Evolutionary conservation across 2,797 vertebrate species (phyloP), one percentile per base, ranked within the genome.

Genomic region (Brotula barbata): DNA sequence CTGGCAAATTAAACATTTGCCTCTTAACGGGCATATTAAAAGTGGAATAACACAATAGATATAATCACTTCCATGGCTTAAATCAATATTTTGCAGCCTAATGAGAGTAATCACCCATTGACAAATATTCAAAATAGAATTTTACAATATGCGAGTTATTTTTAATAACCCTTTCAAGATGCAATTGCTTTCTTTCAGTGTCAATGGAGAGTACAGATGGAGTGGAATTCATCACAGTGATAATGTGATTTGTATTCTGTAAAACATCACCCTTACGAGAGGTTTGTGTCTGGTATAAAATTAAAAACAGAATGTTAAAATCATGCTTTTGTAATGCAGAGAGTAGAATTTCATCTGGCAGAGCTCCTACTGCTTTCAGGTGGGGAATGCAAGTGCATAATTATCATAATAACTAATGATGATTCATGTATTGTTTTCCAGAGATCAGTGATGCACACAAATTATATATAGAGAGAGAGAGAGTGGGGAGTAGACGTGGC

Each of bases 391-490:
- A 72, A 58, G 50, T 71, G 66, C 44, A 51, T 77, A 79, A 88
- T 90, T 87, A 88, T 85, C 66, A 79, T 77, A 74, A 78, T 58
- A 71, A 75, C 77, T 90, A 90, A 91, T 81, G 85, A 89, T 89
- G 89, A 91, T 92, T 83, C 87, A 91, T 90, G 73, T 64, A 74
- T 75, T 89, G 79, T 87, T 90, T 87, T 83, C 47, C 44, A 65
- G 73, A 64, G 81, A 73, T 78, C 82, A 66, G 67, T 62, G 77
- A 81, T 72, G 84, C 86, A 76, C 76, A 85, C 51, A 87, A 64
- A 85, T 81, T 79, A 68, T 66, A 39, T 41, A 50, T 58, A 61
- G 72, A 80, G 61, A 54, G 51, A 57, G 68, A 50, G 59, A 61
- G 72, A 80, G 61, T 56, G 51, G 58, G 68, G 73, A 78, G 73